Conservation (phyloP, 2,797 vertebrate genomes). For the Zalophus californianus region DNA sequence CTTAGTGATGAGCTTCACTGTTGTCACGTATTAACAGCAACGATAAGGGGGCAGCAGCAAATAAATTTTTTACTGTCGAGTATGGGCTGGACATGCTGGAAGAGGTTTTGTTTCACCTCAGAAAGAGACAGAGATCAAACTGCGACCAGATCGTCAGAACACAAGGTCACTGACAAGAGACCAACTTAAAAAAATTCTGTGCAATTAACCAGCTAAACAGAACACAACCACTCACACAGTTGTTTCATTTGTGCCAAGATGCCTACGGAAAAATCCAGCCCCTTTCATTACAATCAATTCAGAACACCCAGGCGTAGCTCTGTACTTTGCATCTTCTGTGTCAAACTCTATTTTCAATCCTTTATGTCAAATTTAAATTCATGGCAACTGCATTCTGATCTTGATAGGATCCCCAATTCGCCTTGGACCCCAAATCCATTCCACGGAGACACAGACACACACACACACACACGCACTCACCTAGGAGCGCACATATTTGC, state of each 20-base stretch:
- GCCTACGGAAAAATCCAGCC: not conserved
- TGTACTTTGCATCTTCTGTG: slow-evolving; percentile 47
- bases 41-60: not conserved
- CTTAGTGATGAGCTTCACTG: not conserved
- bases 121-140: not conserved
- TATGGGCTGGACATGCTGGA: not conserved
- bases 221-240: not conserved
- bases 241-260: not conserved
- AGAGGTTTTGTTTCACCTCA: not conserved
- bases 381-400: slow-evolving; percentile 57
- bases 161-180: not conserved
- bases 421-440: slow-evolving; percentile 44
- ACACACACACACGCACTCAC: not conserved
- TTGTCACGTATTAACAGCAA: not conserved
- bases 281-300: slow-evolving; percentile 62
- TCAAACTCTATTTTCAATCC: slow-evolving; percentile 77
- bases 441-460: not conserved
- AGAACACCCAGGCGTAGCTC: not conserved
- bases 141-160: not conserved
- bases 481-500: not conserved
- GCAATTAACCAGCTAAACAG: slow-evolving; percentile 49
- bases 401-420: slow-evolving; percentile 65
- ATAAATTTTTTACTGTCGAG: not conserved
- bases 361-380: slow-evolving; percentile 75
- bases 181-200: not conserved